These are phyloP conservation scores for Protaetia brevitarsis DNA, from an alignment of 1,140 invertebrate species.

Conservation along the genomic window DNA sequence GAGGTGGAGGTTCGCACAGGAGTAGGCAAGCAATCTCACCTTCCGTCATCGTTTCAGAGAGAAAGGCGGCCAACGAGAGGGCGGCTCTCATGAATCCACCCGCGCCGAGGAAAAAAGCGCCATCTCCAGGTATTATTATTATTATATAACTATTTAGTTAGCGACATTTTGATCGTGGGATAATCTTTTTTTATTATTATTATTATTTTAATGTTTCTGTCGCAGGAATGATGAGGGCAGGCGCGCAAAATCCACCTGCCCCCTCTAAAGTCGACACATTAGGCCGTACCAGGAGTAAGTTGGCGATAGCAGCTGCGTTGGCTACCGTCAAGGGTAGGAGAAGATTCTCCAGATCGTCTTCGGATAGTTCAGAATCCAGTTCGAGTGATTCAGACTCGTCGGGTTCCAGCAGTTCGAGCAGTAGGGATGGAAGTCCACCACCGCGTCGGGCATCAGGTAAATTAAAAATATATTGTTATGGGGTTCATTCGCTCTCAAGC, in stretches of 20 bases:
- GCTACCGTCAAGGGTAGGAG: conserved; percentile 42
- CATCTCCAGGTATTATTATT: conserved; percentile 49
- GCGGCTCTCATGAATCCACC: conserved; percentile 68
- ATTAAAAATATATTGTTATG: not conserved
- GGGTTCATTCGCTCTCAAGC: not conserved
- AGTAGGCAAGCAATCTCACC: conserved; percentile 50
- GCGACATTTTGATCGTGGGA: too few species aligned
- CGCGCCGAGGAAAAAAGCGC: conserved; percentile 55
- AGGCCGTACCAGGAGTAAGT: conserved; percentile 40
- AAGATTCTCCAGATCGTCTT: conserved; percentile 49
- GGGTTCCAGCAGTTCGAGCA: conserved; percentile 49
- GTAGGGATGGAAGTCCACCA: conserved; percentile 45
- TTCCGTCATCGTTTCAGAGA: conserved; percentile 59
- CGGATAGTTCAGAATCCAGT: conserved; percentile 53
- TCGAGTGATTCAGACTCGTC: conserved; percentile 49
- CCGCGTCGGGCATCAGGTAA: conserved; percentile 34
- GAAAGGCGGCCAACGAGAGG: conserved; percentile 56
- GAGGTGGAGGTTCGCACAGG: conserved; percentile 29
- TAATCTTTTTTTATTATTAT: not conserved
- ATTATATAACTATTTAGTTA: too few species aligned
- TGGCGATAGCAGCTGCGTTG: conserved; percentile 44
- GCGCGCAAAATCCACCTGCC: conserved; percentile 47
- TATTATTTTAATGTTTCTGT: conserved; percentile 12
- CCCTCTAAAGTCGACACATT: conserved; percentile 41
- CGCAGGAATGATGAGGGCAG: conserved; percentile 47